phyloP scores from a whole-genome alignment of 2,888 invertebrate species.

The Gastracanthus pulcherrimus region DNA sequence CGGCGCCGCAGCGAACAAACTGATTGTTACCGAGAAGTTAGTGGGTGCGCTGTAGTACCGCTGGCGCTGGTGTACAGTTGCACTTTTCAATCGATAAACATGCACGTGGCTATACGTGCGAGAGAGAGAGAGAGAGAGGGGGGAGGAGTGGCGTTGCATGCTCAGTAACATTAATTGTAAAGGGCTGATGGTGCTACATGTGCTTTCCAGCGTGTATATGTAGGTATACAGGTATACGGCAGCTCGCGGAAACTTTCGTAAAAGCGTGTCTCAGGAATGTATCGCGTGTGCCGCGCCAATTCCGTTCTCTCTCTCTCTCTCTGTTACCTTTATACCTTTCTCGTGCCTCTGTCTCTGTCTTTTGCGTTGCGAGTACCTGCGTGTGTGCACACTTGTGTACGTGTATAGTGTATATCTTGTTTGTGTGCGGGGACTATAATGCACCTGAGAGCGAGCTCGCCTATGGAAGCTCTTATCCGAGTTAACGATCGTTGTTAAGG shows the following conservation, averaged over 20 bases:
- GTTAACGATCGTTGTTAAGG: constrained; percentile 61
- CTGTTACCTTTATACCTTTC: neutral
- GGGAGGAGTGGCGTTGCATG: constrained; percentile 50
- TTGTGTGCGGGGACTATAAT: neutral
- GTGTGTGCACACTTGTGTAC: neutral
- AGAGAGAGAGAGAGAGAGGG: too few relatives aligned
- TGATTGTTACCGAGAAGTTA: constrained; percentile 37
- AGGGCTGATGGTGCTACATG: neutral
- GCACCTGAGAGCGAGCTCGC: neutral
- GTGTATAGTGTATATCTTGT: neutral
- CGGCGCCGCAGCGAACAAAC: neutral
- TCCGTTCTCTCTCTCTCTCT: constrained; percentile 29
- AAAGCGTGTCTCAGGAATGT: constrained; percentile 59
- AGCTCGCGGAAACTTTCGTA: constrained; percentile 53
- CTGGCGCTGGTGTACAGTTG: neutral
- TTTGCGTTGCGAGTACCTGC: neutral
- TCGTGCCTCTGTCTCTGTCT: neutral
- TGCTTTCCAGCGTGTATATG: neutral
- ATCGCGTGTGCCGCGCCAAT: constrained; percentile 63
- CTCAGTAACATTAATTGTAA: constrained; percentile 57
- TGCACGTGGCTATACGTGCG: neutral
- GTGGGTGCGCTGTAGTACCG: too few relatives aligned
- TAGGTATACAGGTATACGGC: constrained; percentile 23
- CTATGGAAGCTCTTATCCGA: constrained; percentile 29
- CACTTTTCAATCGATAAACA: constrained; percentile 42